Base-by-base conservation (phyloP, 2,113 vertebrate genomes). In the Echinops telfairi region DNA sequence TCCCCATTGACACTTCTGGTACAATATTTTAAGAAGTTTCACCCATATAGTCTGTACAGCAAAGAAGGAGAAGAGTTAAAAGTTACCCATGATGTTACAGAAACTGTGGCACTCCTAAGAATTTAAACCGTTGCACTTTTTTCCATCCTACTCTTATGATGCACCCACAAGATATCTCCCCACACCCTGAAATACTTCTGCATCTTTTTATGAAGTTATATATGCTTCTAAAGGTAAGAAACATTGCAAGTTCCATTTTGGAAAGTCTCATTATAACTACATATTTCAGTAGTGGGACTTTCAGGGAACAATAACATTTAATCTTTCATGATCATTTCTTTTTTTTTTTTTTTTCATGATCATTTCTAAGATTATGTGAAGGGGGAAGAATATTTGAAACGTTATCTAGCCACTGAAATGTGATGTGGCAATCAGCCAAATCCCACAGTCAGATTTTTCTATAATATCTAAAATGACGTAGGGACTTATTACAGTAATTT, bases 351-450 rank as follows among this genome's bases (percentile, higher is more conserved):
- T n/a, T 78, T 92, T 90, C 19, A 36, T 53, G 29, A 87, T 68
- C 20, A 84, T 89, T 95, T 62, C 60, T 95, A 89, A 23, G 29
- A 81, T 88, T 83, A 78, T 62, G 14, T 78, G 58, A 27, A 88
- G 5, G 40, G 23, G 86, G 90, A 53, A 91, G 6, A 85, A 75
- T 70, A 73, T 90, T 95, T 95, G 88, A 93, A 92, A 94, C 93
- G 36, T 92, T 81, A 25, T 95, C 4, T 73, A 66, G 47, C 2
- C 27, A 77, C 33, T 92, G 33, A 77, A 80, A 86, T 33, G 10
- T 88, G 73, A 31, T 76, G 1, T 66, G 20, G 9, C 64, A 83
- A 70, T 88, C 25, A 92, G 64, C 27, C 19, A 87, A 80, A 86
- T 80, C 9, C 47, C 3, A 3, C n/a, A n/a, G n/a, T n/a, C n/a